A percentile compares a stretch with the other conserved stretches of the same genome.
Evolutionary conservation across 2,113 vertebrate genomes (phyloP).

Genomic region (Trichomycterus rosablanca): DNA sequence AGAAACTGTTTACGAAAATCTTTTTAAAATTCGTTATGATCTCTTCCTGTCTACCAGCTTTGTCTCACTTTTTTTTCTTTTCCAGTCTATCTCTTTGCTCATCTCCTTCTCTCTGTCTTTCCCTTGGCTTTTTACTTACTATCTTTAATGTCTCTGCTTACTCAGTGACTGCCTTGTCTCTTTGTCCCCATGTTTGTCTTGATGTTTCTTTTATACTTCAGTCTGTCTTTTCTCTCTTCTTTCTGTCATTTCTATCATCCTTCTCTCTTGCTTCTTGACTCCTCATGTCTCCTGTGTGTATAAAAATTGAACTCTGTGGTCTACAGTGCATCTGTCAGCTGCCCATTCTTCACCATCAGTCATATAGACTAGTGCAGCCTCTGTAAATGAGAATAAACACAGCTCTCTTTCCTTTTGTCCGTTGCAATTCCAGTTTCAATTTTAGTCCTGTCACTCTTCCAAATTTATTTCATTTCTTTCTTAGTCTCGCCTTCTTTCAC

Average conservation of each 20-base stretch:
- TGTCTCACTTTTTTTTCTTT: background rate
- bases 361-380: background rate
- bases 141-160: background rate
- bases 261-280: constrained; percentile 1
- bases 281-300: background rate
- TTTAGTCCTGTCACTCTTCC: constrained; percentile 20
- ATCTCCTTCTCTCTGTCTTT: constrained; percentile 9
- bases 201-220: constrained; percentile 9
- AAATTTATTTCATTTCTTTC: constrained; percentile 18
- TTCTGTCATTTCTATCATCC: background rate
- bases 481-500: background rate
- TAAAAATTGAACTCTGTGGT: constrained; percentile 10
- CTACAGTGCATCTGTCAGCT: background rate
- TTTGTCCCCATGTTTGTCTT: background rate
- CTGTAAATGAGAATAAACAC: constrained; percentile 16
- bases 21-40: background rate
- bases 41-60: constrained; percentile 1
- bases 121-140: background rate
- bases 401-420: constrained; percentile 9
- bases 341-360: constrained; percentile 7
- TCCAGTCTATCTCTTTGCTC: background rate
- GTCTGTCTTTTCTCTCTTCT: background rate
- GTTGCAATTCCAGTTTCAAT: constrained; percentile 26
- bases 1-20: constrained; percentile 9
- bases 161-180: background rate